Evolutionary conservation across 2,888 invertebrate species (phyloP).

Genomic region (Melangyna quadrimaculata): DNA sequence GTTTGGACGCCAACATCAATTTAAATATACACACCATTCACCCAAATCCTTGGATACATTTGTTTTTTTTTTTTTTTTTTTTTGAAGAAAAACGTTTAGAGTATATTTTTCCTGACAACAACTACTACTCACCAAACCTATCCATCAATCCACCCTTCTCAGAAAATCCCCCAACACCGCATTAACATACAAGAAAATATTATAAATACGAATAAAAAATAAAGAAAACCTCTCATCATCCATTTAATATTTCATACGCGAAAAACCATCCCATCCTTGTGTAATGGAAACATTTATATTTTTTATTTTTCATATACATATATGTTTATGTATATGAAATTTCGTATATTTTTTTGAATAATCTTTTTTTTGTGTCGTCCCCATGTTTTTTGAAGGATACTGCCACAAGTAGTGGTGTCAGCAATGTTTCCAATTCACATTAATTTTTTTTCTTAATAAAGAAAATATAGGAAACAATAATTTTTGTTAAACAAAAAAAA

Average conservation of each 20-base stretch:
- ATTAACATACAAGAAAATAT: constrained; percentile 36
- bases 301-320: too few species aligned
- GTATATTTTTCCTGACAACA: constrained; percentile 25
- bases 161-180: constrained; percentile 45
- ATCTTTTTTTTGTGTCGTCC: constrained; percentile 61
- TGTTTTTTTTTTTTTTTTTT: background rate
- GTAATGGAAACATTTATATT: constrained; percentile 46
- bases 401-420: constrained; percentile 43
- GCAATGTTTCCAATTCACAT: constrained; percentile 52
- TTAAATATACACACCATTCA: constrained; percentile 37
- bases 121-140: constrained; percentile 4
- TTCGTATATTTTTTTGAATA: constrained; percentile 27
- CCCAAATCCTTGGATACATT: constrained; percentile 16
- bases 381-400: constrained; percentile 32
- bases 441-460: constrained; percentile 21
- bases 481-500: constrained; percentile 25
- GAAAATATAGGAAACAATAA: constrained; percentile 11
- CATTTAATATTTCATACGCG: constrained; percentile 71
- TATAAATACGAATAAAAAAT: constrained; percentile 25
- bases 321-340: background rate
- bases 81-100: constrained; percentile 28
- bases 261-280: constrained; percentile 72
- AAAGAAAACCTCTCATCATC: constrained; percentile 62
- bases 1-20: constrained; percentile 36
- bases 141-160: constrained; percentile 25